Conservation (phyloP, 2,888 invertebrate species). For the Drosophila planitibia region DNA sequence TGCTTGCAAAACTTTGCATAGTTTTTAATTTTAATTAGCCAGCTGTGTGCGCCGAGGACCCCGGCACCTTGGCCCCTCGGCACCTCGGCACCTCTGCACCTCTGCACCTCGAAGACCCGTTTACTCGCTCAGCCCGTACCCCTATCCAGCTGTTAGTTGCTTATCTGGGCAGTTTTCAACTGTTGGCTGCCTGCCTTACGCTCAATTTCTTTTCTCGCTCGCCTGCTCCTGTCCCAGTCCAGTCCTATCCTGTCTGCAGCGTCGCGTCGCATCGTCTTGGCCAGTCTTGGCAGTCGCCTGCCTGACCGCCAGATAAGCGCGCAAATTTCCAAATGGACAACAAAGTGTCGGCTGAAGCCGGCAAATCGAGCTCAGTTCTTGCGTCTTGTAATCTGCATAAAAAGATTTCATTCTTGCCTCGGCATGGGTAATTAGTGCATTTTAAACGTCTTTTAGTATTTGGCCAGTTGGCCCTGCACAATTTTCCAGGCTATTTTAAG, state of each 20-base stretch:
- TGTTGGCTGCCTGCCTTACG: conserved; percentile 78
- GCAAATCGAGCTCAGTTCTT: conserved; percentile 27
- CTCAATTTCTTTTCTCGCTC: conserved; percentile 70
- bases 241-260: conserved; percentile 49
- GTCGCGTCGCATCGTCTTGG: conserved; percentile 10
- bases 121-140: background rate
- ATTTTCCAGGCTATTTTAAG: conserved; percentile 82
- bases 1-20: conserved; percentile 59
- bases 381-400: conserved; percentile 63
- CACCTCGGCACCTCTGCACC: background rate
- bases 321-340: conserved; percentile 79
- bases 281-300: conserved; percentile 54
- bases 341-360: conserved; percentile 65
- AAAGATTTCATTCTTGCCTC: conserved; percentile 64
- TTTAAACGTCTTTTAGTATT: conserved; percentile 81
- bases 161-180: conserved; percentile 62
- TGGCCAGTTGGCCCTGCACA: conserved; percentile 68
- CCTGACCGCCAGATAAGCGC: conserved; percentile 75
- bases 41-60: conserved; percentile 42
- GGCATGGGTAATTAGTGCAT: conserved; percentile 81
- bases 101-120: conserved; percentile 1
- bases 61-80: background rate
- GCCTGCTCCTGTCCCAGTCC: conserved; percentile 20
- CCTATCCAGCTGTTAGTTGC: conserved; percentile 23
- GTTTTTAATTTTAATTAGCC: conserved; percentile 77